phyloP scores from a whole-genome alignment of 1,140 invertebrate genomes.

The Triops longicaudatus region DNA sequence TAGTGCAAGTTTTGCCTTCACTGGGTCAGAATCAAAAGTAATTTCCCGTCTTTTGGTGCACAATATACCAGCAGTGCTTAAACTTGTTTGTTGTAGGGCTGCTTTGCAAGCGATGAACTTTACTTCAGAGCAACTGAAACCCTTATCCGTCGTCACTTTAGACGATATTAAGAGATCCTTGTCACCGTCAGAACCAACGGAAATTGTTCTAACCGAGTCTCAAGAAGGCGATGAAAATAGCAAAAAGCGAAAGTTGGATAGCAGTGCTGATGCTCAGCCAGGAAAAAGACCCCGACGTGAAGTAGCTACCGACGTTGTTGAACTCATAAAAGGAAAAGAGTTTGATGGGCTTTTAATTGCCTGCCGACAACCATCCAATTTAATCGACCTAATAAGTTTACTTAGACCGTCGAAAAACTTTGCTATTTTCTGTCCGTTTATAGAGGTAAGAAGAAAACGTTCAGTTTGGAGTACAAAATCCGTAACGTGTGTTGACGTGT shows the following conservation, averaged over 20 bases:
- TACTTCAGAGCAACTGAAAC: slow-evolving; percentile 32
- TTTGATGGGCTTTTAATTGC: slow-evolving; percentile 71
- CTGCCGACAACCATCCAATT: slow-evolving; percentile 68
- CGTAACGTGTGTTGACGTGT: background rate
- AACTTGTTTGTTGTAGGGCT: slow-evolving; percentile 34
- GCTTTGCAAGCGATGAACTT: slow-evolving; percentile 60
- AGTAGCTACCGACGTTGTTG: background rate
- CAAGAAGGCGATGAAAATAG: slow-evolving; percentile 23
- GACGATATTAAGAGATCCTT: slow-evolving; percentile 40
- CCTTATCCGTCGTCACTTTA: slow-evolving; percentile 47
- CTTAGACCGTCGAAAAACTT: slow-evolving; percentile 68
- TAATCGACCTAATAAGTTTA: slow-evolving; percentile 62
- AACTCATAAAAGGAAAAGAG: slow-evolving; percentile 40
- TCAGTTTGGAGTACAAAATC: background rate
- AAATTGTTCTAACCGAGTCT: slow-evolving; percentile 27
- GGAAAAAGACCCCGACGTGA: slow-evolving; percentile 9
- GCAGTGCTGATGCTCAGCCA: background rate
- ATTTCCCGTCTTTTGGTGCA: slow-evolving; percentile 32
- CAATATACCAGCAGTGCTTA: slow-evolving; percentile 31
- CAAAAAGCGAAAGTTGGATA: slow-evolving; percentile 22
- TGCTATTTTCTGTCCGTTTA: slow-evolving; percentile 67
- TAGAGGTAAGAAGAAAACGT: slow-evolving; percentile 47
- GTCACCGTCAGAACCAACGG: slow-evolving; percentile 7
- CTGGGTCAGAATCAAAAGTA: slow-evolving; percentile 64
- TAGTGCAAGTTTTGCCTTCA: slow-evolving; percentile 64